Conservation (phyloP, 1,140 invertebrate species). For the Myzus persicae region DNA sequence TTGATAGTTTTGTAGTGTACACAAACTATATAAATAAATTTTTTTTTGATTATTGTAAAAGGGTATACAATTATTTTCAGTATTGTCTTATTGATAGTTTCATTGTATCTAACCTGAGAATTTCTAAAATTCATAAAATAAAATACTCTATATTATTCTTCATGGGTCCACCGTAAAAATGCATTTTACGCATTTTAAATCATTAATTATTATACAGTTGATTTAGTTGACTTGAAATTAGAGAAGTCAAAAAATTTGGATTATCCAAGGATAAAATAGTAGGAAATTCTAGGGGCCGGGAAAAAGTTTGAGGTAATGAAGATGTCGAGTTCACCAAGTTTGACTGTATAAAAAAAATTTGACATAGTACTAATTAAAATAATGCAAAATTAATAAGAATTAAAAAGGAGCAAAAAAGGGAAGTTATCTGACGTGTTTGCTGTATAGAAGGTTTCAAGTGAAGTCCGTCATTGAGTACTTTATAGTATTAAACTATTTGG, state of each 20-base stretch:
- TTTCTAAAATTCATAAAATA: not conserved
- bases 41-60: not conserved
- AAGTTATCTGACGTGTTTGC: not conserved
- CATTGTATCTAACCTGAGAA: not conserved
- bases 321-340: no score
- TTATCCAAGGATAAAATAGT: no score
- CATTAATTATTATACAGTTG: no score
- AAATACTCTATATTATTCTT: not conserved
- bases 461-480: not conserved
- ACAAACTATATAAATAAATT: not conserved
- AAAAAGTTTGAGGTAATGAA: no score
- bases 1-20: not conserved
- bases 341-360: not conserved
- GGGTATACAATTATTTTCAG: not conserved
- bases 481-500: not conserved
- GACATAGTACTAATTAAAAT: not conserved
- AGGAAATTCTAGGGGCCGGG: no score
- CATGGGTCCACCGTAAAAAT: not conserved
- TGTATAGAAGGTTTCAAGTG: not conserved
- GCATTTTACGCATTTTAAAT: not conserved
- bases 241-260: no score
- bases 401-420: no score
- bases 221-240: no score
- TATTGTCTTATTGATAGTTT: not conserved
- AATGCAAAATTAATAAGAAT: not conserved